Base-by-base conservation (phyloP, 2,888 invertebrate genomes). In the Noctua comes region DNA sequence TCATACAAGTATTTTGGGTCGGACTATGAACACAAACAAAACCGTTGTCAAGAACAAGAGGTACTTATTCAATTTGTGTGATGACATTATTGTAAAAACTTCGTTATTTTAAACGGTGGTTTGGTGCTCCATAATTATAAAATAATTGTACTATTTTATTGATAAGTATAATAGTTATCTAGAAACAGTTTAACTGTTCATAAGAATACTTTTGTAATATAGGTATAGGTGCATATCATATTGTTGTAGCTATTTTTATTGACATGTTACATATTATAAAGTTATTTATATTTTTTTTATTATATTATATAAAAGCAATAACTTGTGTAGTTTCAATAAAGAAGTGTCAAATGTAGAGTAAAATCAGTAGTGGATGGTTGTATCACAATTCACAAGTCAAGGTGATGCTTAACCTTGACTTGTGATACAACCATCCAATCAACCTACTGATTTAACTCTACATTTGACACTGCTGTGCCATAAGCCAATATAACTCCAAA, bases 211-310 rank as follows among this genome's bases (percentile, higher is more conserved):
- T 77, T 68, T 74, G 54, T 81, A 43, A 77, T 74, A 46, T 81
- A 51, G 66, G 10, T n/a, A 24, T 66, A 43, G 43, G 43, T 79
- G 77, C 18, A 27, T 59, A 79, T 59, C 10, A 46, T 79, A 75
- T 68, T 83, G 57, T 71, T 64, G 54, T 84, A 64, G 48, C 40
- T 54, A 59, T 59, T 79, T 18, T 57, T 72, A 84, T 68, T 79
- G 62, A 64, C 62, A 70, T 79, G 68, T 84, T 78, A 69, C 68
- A 46, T 77, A 69, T 68, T 48, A 27, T 69, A 65, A 51, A 54
- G 59, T 62, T 54, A 48, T 78, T 83, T 66, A 70, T 66, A 66
- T 80, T 78, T 80, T 80, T 79, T 83, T 40, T 46, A 78, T 59
- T 80, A 80, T 59, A 80, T 40, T 68, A 21, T 77, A 51, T 68